A percentile compares a stretch with the other conserved stretches of the same genome.
These are phyloP conservation scores for Myiozetetes cayanensis DNA, from an alignment of 2,113 vertebrate genomes.

Conservation along the genomic window DNA sequence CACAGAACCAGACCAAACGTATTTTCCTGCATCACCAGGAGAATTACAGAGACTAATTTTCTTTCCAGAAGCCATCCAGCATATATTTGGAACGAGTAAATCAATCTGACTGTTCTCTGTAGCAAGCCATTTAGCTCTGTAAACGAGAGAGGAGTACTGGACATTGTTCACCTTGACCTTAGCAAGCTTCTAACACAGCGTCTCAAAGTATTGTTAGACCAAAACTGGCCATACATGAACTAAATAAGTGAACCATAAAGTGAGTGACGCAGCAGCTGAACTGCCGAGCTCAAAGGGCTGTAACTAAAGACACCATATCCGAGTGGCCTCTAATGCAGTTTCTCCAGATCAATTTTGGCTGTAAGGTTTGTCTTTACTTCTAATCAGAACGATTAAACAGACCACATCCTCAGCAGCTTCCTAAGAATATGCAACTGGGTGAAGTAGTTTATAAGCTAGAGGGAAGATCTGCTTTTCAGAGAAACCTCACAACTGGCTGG, in stretches of 20 bases:
- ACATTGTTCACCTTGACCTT: neutral
- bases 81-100: neutral
- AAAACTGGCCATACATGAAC: neutral
- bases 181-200: neutral
- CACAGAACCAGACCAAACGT: neutral
- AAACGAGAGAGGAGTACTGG: neutral
- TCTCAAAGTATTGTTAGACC: neutral
- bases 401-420: neutral
- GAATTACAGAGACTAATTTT: neutral
- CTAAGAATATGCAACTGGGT: neutral
- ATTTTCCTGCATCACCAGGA: neutral
- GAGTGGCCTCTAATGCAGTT: neutral
- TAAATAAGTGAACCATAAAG: neutral
- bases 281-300: neutral
- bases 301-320: neutral
- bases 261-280: neutral
- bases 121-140: neutral
- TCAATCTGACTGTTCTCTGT: neutral
- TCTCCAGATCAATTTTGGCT: neutral
- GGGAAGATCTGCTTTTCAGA: neutral
- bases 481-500: neutral
- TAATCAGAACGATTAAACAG: neutral
- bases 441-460: neutral
- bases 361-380: neutral
- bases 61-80: neutral